Evolutionary conservation across 2,888 invertebrate genomes (phyloP).

Genomic region (Sphecodes monilicornis): DNA sequence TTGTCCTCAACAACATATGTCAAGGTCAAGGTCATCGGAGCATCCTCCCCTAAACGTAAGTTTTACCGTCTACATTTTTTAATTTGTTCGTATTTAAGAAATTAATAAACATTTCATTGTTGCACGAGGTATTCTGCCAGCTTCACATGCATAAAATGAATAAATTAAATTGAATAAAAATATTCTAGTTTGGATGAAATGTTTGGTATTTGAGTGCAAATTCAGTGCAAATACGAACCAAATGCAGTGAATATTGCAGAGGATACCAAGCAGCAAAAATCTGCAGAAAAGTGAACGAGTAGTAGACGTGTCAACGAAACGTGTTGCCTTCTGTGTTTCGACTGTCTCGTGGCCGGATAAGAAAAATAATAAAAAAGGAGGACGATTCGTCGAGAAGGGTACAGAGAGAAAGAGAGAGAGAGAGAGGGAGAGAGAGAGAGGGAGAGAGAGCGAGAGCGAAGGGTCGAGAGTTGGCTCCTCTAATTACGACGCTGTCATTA

Average conservation of each 20-base stretch:
- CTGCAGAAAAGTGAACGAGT: neutral
- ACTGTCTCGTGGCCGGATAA: slow-evolving; percentile 5
- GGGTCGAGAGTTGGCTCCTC: slow-evolving; percentile 56
- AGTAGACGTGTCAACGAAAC: neutral
- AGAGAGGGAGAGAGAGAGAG: neutral
- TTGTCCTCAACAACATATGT: too few species aligned
- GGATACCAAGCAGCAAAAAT: neutral
- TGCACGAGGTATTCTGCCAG: too few species aligned
- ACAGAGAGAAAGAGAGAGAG: neutral
- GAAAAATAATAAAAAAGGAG: neutral
- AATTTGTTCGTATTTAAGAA: too few species aligned
- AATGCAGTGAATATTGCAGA: neutral
- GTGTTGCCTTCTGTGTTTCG: slow-evolving; percentile 21
- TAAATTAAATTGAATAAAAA: too few species aligned
- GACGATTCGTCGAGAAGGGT: neutral
- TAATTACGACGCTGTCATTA: slow-evolving; percentile 70
- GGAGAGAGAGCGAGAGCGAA: slow-evolving; percentile 10
- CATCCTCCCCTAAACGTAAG: too few species aligned
- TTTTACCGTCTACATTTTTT: too few species aligned
- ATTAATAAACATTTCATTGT: too few species aligned
- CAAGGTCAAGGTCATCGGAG: too few species aligned
- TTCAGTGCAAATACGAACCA: neutral
- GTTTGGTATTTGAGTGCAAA: too few species aligned
- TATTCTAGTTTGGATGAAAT: too few species aligned
- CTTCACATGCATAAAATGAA: too few species aligned